Percentiles rank a stretch among this genome's conserved stretches.
These are phyloP conservation scores for Graptemys geographica DNA, from an alignment of 2,797 vertebrate genomes.

Conservation along the genomic window DNA sequence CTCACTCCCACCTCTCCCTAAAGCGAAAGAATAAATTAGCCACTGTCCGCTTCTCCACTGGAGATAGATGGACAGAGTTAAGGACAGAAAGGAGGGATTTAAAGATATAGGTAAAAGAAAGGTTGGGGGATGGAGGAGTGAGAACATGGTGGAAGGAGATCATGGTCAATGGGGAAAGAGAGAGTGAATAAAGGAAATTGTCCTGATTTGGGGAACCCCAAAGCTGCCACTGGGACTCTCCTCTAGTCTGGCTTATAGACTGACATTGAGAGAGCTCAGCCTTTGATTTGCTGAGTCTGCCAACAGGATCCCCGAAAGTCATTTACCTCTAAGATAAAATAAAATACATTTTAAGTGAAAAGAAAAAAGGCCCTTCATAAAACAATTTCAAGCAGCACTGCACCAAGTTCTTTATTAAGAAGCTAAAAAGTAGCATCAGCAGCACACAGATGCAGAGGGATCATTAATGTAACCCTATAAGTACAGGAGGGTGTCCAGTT, in stretches of 20 bases:
- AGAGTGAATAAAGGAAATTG: neutral
- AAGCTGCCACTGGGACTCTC: neutral
- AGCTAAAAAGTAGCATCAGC: neutral
- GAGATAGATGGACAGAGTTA: neutral
- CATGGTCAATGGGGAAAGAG: neutral
- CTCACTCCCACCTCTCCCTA: neutral
- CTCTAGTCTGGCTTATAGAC: neutral
- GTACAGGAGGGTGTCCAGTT: neutral
- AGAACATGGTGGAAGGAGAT: neutral
- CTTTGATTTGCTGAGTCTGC: neutral
- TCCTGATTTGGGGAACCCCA: neutral
- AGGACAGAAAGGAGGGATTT: neutral
- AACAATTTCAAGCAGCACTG: neutral
- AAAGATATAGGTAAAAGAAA: neutral
- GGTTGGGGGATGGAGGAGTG: neutral
- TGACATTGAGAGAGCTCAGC: neutral
- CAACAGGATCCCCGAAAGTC: neutral
- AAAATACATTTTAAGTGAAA: neutral
- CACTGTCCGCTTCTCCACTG: neutral
- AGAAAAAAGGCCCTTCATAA: neutral
- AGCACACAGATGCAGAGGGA: neutral
- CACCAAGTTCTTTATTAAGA: neutral
- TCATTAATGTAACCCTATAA: neutral
- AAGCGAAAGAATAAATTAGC: neutral
- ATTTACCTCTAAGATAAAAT: neutral